Conservation (phyloP, 2,888 invertebrate species). For the Allolobophora icterica region DNA sequence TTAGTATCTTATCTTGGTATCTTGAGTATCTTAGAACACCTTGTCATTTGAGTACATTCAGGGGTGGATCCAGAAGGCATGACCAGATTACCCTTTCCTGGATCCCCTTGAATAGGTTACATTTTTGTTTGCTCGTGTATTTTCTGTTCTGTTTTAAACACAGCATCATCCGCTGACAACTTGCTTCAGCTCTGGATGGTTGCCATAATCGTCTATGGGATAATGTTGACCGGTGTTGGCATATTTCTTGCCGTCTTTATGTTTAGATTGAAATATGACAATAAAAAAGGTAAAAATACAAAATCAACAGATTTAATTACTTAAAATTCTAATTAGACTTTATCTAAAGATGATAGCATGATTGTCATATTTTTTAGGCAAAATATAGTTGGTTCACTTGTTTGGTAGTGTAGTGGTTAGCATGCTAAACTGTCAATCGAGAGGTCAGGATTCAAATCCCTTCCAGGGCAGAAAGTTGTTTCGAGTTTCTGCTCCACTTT, state of each 20-base stretch:
- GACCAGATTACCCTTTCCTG: neutral
- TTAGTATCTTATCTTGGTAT: too few relatives aligned
- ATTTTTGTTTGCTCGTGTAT: too few relatives aligned
- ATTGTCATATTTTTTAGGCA: too few relatives aligned
- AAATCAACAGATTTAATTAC: neutral
- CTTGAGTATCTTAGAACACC: too few relatives aligned
- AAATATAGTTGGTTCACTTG: too few relatives aligned
- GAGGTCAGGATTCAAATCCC: too few relatives aligned
- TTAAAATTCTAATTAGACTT: neutral
- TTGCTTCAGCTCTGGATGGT: neutral
- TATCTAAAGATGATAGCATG: neutral
- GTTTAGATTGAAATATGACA: neutral
- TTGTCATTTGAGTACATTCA: too few relatives aligned
- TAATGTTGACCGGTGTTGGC: neutral
- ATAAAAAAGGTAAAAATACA: conserved; percentile 22
- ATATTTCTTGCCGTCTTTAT: neutral
- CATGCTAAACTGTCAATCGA: too few relatives aligned
- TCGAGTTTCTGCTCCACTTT: too few relatives aligned
- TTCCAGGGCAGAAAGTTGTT: too few relatives aligned
- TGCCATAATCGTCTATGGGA: conserved; percentile 8
- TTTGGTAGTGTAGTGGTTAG: too few relatives aligned
- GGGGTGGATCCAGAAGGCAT: too few relatives aligned
- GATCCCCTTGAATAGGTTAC: neutral
- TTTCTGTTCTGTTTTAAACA: neutral
- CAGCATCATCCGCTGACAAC: neutral